Base-by-base conservation (phyloP, 2,888 invertebrate species). In the Melieria crassipennis region DNA sequence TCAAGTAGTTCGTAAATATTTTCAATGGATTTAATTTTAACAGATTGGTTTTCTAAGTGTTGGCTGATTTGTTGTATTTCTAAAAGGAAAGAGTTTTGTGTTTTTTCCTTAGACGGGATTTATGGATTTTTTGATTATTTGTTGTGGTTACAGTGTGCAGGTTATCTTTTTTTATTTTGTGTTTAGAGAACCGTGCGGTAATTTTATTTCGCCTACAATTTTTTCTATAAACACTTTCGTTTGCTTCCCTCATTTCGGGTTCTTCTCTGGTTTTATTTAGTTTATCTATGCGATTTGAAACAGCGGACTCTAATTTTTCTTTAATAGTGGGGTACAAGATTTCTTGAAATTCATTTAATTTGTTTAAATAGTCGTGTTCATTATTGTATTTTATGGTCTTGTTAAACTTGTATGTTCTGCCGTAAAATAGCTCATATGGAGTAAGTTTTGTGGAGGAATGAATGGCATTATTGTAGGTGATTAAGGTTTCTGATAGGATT, bases 391-490 rank as follows among this genome's bases (percentile, higher is more conserved):
- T 42, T 16, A 13, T 58, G 7, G 30, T 7, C 7, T 58, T 58
- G 58, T 58, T 7, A 30, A 30, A 58, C 13, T 13, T 13, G 13
- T 58, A 13, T 58, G 16, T 16, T 16, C 16, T 16, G 16, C 16
- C 16, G 16, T 16, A 13, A 57, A 57, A 57, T n/a, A 57, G 10
- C 1, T 1, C 7, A 6, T 57, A 57, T 4, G 13, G 57, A 13
- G 57, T 57, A 3, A n/a, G 13, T 57, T 57, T 57, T n/a, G 57
- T 57, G 13, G 30, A 9, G 5, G 57, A 57, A 57, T 57, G 58
- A 9, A 58, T 42, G 13, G 58, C 58, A 11, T 58, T 58, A 58
- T 58, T 58, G 30, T 58, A 58, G 11, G 58, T 30, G 16, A 42
- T 58, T 16, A 30, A 11, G 5, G 57, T 57, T 30, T 57, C 57